Percentiles rank a stretch among this genome's conserved stretches.
phyloP scores from a whole-genome alignment of 2,113 vertebrate species.

The Illadopsis cleaveri region DNA sequence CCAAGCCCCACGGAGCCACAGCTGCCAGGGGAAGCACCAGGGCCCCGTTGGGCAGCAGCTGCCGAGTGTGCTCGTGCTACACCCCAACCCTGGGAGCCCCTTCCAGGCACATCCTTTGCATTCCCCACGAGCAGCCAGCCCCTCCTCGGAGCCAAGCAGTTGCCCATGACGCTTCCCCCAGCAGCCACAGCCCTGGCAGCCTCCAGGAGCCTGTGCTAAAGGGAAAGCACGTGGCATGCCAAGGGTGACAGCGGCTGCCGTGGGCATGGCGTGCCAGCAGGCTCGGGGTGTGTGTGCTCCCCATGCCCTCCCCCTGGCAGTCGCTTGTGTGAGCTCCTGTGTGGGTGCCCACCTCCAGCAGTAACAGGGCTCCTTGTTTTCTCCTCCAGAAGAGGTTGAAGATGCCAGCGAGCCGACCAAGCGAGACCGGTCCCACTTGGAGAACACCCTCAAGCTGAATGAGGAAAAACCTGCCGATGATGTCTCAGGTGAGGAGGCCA shows the following conservation, averaged over 20 bases:
- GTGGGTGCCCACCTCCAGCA: not conserved
- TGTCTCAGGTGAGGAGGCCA: constrained; percentile 80
- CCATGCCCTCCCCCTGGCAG: not conserved
- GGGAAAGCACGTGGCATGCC: fast-evolving
- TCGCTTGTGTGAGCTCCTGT: not conserved
- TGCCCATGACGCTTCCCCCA: not conserved
- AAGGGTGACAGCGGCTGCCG: not conserved
- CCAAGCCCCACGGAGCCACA: not conserved
- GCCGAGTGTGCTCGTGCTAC: fast-evolving
- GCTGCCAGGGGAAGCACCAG: not conserved
- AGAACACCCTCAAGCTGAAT: constrained; percentile 88
- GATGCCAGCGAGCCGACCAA: constrained; percentile 73
- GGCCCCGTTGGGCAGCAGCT: not conserved
- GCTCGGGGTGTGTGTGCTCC: not conserved
- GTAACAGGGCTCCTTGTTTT: not conserved
- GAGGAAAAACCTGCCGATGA: constrained; percentile 88
- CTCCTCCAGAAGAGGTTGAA: constrained; percentile 81
- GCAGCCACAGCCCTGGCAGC: not conserved
- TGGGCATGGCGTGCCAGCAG: fast-evolving
- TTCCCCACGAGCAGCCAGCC: not conserved
- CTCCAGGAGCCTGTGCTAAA: not conserved
- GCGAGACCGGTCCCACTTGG: constrained; percentile 93
- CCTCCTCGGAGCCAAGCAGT: not conserved
- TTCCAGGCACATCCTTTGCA: not conserved
- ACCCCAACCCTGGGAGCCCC: not conserved